These are phyloP conservation scores for Argyra leucocephala DNA, from an alignment of 2,888 invertebrate genomes.

Conservation along the genomic window DNA sequence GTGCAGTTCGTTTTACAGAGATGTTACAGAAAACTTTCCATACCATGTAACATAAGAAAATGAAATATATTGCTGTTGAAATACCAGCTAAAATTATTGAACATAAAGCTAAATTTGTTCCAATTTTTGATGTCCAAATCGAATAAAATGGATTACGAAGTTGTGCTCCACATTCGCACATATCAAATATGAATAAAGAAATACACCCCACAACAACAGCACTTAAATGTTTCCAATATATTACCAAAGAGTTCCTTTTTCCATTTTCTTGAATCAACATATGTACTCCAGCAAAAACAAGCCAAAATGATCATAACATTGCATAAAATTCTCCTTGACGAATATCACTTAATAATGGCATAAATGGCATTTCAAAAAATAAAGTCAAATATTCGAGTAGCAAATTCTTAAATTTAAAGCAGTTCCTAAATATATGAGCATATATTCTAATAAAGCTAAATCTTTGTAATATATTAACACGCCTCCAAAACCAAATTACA, in stretches of 20 bases:
- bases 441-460: conserved; percentile 83
- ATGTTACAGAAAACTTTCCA: conserved; percentile 87
- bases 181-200: conserved; percentile 88
- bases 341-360: conserved; percentile 87
- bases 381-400: conserved; percentile 91
- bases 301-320: conserved; percentile 91
- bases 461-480: conserved; percentile 75
- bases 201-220: conserved; percentile 84
- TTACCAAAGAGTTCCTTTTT: conserved; percentile 64
- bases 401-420: conserved; percentile 78
- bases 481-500: conserved; percentile 86
- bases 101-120: conserved; percentile 72
- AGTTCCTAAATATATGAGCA: conserved; percentile 77
- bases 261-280: conserved; percentile 78
- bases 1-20: conserved; percentile 70
- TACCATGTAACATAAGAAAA: conserved; percentile 89
- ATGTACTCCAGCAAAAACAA: conserved; percentile 97
- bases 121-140: conserved; percentile 90
- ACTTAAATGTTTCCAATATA: conserved; percentile 91
- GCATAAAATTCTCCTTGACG: conserved; percentile 96
- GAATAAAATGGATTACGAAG: conserved; percentile 95
- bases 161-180: conserved; percentile 94
- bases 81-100: conserved; percentile 72
- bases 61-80: conserved; percentile 82
- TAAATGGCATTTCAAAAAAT: conserved; percentile 84